These are phyloP conservation scores for Chrysolina oricalcia DNA, from an alignment of 2,888 invertebrate genomes.

Conservation along the genomic window DNA sequence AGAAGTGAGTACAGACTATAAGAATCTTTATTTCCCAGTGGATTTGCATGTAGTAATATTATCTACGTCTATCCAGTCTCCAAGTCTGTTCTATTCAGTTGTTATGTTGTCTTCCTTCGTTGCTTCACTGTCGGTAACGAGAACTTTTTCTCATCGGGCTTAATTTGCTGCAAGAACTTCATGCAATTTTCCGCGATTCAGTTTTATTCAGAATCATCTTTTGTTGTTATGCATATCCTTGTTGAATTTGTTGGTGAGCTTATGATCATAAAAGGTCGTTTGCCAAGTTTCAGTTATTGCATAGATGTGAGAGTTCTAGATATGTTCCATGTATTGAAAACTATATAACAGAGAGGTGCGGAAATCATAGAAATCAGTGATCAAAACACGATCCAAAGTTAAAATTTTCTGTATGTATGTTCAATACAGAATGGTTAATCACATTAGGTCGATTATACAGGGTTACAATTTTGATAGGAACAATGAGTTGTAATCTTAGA, in stretches of 20 bases:
- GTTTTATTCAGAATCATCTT: constrained; percentile 38
- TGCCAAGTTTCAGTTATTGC: too few species aligned
- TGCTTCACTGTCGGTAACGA: constrained; percentile 47
- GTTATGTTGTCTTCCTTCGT: constrained; percentile 32
- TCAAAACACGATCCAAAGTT: too few species aligned
- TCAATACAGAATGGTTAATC: too few species aligned
- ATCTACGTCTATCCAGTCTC: constrained; percentile 63
- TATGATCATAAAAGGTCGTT: background rate
- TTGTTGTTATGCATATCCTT: constrained; percentile 5
- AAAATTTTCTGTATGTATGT: too few species aligned
- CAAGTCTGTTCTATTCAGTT: constrained; percentile 50
- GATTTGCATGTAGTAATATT: constrained; percentile 66
- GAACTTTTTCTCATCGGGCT: constrained; percentile 58
- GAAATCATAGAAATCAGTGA: too few species aligned
- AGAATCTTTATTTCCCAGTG: constrained; percentile 65
- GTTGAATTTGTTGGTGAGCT: background rate
- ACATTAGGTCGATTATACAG: too few species aligned
- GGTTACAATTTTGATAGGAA: too few species aligned
- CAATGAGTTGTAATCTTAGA: too few species aligned
- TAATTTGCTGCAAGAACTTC: constrained; percentile 53
- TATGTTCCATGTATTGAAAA: too few species aligned
- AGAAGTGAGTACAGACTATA: constrained; percentile 60
- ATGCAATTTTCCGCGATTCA: constrained; percentile 49
- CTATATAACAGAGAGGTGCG: too few species aligned
- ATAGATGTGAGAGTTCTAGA: too few species aligned